Evolutionary conservation across 2,113 vertebrate species (phyloP).

Genomic region (Stigmatopora nigra): DNA sequence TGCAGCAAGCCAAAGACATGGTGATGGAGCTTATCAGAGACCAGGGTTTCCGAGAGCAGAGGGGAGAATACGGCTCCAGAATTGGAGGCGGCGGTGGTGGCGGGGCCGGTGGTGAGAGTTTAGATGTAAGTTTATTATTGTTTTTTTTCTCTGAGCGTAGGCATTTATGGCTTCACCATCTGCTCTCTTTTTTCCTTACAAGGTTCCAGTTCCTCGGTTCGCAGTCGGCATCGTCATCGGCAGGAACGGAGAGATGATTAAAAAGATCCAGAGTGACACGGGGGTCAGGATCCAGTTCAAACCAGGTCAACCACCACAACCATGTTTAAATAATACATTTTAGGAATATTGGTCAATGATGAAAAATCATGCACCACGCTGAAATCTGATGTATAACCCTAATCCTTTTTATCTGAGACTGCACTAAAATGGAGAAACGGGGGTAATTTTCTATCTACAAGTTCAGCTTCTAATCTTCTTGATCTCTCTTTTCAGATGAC

Average conservation of each 20-base stretch:
- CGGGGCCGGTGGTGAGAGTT: conserved; percentile 62
- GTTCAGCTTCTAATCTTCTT: accelerated
- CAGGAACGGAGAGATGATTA: conserved; percentile 98
- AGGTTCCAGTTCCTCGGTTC: conserved; percentile 97
- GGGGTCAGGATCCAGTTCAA: conserved; percentile 98
- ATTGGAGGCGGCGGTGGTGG: conserved; percentile 77
- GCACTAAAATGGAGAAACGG: not conserved
- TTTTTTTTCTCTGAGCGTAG: not conserved
- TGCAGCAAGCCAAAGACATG: conserved; percentile 99
- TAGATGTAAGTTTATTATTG: conserved; percentile 80
- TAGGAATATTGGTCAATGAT: conserved; percentile 41
- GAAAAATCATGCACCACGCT: conserved; percentile 66
- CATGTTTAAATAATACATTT: not conserved
- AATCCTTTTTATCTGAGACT: conserved; percentile 53
- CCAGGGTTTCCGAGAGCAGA: conserved; percentile 95
- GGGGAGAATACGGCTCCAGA: conserved; percentile 93
- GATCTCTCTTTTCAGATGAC: conserved; percentile 73
- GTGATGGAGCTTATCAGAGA: conserved; percentile 98
- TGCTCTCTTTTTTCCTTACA: not conserved
- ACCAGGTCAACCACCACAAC: conserved; percentile 73
- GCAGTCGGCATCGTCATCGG: conserved; percentile 98
- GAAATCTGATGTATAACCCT: conserved; percentile 54
- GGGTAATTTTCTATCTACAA: accelerated
- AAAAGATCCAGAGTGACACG: conserved; percentile 98
- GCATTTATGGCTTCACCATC: not conserved